Evolutionary conservation across 2,797 vertebrate genomes (phyloP).

Genomic region (Phataginus tricuspis): DNA sequence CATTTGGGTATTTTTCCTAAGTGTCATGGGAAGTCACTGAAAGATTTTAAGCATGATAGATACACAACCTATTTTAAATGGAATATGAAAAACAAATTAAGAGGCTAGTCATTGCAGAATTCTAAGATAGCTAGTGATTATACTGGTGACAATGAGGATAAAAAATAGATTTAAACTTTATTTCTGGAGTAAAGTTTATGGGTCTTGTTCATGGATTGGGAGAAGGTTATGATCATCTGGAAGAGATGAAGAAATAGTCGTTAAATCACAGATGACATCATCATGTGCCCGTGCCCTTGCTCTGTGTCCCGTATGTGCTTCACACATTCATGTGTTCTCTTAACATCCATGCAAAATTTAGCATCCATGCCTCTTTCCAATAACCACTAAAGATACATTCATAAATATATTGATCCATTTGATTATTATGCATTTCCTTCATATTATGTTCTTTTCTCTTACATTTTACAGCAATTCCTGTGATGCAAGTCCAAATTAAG

Average conservation of each 20-base stretch:
- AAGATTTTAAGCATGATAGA: neutral
- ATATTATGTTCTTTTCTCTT: neutral
- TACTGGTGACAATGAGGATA: neutral
- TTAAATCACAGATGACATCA: neutral
- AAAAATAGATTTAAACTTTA: neutral
- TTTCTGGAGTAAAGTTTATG: neutral
- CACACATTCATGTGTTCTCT: neutral
- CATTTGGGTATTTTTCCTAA: neutral
- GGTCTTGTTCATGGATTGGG: neutral
- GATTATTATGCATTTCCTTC: neutral
- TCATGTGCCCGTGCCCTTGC: neutral
- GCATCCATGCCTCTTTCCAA: neutral
- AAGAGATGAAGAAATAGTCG: neutral
- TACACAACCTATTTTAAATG: neutral
- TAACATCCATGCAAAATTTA: neutral
- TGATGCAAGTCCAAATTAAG: neutral
- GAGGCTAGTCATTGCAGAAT: neutral
- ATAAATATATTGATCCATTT: neutral
- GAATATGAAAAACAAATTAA: neutral
- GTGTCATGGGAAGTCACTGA: neutral
- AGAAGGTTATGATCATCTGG: neutral
- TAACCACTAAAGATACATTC: neutral
- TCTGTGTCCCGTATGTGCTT: neutral
- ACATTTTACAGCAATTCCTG: neutral
- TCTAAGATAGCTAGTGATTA: neutral